A percentile compares a stretch with the other conserved stretches of the same genome.
Evolutionary conservation across 2,113 vertebrate genomes (phyloP).

Genomic region (Canis aureus): DNA sequence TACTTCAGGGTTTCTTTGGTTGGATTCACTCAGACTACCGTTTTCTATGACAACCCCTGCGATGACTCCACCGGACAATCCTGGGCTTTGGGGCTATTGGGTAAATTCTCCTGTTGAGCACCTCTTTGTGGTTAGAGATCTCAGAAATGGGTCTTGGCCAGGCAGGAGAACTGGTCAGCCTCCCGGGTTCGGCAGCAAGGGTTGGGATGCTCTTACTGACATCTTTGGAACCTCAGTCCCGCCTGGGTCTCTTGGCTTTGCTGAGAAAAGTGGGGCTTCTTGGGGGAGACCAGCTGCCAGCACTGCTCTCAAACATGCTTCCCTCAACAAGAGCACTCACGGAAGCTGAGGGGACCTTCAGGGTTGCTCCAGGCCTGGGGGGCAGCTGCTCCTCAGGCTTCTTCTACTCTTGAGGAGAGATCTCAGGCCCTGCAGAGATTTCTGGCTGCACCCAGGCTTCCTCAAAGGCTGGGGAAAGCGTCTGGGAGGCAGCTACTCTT

Average conservation of each 20-base stretch:
- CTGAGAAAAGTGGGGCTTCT: constrained; percentile 27
- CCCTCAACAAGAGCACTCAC: not conserved
- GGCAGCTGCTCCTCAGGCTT: not conserved
- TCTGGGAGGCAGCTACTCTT: not conserved
- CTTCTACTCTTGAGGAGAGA: not conserved
- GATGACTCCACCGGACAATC: not conserved
- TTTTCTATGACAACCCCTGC: not conserved
- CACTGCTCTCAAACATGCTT: not conserved
- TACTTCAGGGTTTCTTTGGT: constrained; percentile 58
- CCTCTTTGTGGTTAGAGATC: constrained; percentile 75
- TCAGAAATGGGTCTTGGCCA: constrained; percentile 90
- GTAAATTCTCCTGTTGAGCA: not conserved
- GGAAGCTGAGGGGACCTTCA: not conserved
- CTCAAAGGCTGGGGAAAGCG: not conserved
- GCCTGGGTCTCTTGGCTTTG: constrained; percentile 66
- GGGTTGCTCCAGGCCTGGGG: not conserved
- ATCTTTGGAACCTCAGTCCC: not conserved
- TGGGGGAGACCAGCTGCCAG: not conserved
- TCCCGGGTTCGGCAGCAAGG: constrained; percentile 79
- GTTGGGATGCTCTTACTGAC: constrained; percentile 54
- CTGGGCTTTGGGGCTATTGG: not conserved
- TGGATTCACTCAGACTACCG: not conserved
- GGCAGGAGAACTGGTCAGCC: constrained; percentile 88
- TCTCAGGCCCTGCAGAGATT: not conserved
- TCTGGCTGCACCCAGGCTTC: not conserved